These are phyloP conservation scores for Corynorhinus townsendii DNA, from an alignment of 2,113 vertebrate species.

Conservation along the genomic window DNA sequence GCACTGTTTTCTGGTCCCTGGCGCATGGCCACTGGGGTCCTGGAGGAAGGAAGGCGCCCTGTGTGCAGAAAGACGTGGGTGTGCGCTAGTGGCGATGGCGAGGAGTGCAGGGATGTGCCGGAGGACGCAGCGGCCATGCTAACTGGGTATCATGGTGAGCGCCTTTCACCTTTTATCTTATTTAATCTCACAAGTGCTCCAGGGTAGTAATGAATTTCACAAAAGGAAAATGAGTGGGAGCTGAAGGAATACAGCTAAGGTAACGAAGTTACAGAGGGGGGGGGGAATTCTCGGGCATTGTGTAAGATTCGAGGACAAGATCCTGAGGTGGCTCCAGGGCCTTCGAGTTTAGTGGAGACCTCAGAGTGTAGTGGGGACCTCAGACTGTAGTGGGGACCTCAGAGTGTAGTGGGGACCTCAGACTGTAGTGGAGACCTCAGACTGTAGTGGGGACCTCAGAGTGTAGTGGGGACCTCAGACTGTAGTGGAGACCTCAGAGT, in stretches of 20 bases:
- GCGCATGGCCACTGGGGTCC: not conserved
- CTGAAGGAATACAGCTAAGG: not conserved
- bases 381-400: no score
- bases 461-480: not conserved
- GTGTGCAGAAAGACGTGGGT: not conserved
- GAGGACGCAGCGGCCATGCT: fast-evolving
- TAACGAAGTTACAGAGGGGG: not conserved
- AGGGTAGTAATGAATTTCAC: not conserved
- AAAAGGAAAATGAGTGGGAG: not conserved
- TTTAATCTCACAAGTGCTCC: not conserved
- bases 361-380: not conserved
- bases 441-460: not conserved
- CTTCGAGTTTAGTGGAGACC: not conserved
- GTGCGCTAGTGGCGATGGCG: no score
- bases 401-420: no score
- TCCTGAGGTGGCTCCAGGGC: not conserved
- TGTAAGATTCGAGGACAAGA: not conserved
- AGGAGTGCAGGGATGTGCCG: not conserved
- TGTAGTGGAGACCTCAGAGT: not conserved
- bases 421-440: not conserved
- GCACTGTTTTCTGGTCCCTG: not conserved
- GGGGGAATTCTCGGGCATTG: not conserved
- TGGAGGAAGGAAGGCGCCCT: not conserved
- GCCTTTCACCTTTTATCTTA: not conserved
- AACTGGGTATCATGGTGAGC: not conserved